A percentile compares a stretch with the other conserved stretches of the same genome.
phyloP scores from a whole-genome alignment of 2,797 vertebrate genomes.

The Morus bassanus region DNA sequence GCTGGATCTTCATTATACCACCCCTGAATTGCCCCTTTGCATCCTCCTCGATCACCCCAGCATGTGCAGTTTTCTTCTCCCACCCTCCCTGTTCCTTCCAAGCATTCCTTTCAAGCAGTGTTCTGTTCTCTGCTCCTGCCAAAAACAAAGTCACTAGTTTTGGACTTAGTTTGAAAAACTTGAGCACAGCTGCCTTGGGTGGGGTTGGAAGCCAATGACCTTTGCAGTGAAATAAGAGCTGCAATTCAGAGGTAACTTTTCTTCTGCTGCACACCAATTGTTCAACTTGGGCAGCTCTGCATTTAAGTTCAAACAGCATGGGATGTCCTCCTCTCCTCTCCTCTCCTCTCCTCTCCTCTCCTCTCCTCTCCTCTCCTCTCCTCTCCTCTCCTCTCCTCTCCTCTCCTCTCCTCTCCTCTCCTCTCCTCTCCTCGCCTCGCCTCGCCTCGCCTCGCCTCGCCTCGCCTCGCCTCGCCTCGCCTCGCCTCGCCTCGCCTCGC shows the following conservation, averaged over 20 bases:
- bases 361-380: neutral
- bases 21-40: neutral
- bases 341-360: neutral
- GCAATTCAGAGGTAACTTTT: neutral
- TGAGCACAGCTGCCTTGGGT: constrained; percentile 39
- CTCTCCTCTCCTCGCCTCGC: too few relatives aligned
- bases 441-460: too few relatives aligned
- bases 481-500: neutral
- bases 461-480: neutral
- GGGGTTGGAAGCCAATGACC: constrained; percentile 26
- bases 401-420: neutral
- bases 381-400: too few relatives aligned
- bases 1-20: neutral
- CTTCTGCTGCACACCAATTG: neutral
- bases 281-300: neutral
- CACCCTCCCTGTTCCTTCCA: constrained; percentile 4
- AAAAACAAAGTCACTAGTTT: constrained; percentile 46
- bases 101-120: constrained; percentile 6
- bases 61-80: neutral
- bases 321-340: neutral
- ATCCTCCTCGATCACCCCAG: neutral
- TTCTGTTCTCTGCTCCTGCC: constrained; percentile 22
- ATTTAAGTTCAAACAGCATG: neutral
- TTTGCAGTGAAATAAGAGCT: neutral
- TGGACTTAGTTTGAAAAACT: constrained; percentile 42